A percentile compares a stretch with the other conserved stretches of the same genome.
Evolutionary conservation across 1,140 invertebrate genomes (phyloP).

Genomic region (Choristoneura fumiferana): DNA sequence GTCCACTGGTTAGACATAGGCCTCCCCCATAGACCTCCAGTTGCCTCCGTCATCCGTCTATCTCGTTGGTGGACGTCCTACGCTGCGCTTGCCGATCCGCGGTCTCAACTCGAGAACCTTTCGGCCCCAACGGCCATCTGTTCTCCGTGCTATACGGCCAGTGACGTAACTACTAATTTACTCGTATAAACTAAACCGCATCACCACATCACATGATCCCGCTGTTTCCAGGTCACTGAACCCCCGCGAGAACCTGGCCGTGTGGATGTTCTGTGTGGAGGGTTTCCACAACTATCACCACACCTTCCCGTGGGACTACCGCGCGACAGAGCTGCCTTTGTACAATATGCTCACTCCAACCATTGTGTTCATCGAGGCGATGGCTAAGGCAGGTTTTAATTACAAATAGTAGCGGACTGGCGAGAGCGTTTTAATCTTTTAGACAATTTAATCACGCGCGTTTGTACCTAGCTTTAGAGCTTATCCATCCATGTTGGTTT

Average conservation of each 20-base stretch:
- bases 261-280: conserved; percentile 80
- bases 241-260: conserved; percentile 82
- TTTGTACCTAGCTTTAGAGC: neutral
- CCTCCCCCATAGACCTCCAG: too few relatives aligned
- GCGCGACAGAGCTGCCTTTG: conserved; percentile 81
- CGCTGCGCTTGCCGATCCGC: too few relatives aligned
- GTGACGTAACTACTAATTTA: too few relatives aligned
- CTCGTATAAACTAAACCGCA: too few relatives aligned
- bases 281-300: conserved; percentile 90
- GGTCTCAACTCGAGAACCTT: too few relatives aligned
- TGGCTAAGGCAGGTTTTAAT: conserved; percentile 70
- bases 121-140: too few relatives aligned
- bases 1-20: too few relatives aligned
- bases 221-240: conserved; percentile 75
- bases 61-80: too few relatives aligned
- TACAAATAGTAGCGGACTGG: neutral
- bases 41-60: too few relatives aligned
- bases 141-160: too few relatives aligned
- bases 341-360: conserved; percentile 82
- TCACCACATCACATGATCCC: too few relatives aligned
- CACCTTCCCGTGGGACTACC: conserved; percentile 87
- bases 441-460: neutral
- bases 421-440: neutral
- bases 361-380: conserved; percentile 82
- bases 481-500: neutral